A percentile compares a stretch with the other conserved stretches of the same genome.
Evolutionary conservation across 2,888 invertebrate genomes (phyloP).

Genomic region (Drosophila leonis): DNA sequence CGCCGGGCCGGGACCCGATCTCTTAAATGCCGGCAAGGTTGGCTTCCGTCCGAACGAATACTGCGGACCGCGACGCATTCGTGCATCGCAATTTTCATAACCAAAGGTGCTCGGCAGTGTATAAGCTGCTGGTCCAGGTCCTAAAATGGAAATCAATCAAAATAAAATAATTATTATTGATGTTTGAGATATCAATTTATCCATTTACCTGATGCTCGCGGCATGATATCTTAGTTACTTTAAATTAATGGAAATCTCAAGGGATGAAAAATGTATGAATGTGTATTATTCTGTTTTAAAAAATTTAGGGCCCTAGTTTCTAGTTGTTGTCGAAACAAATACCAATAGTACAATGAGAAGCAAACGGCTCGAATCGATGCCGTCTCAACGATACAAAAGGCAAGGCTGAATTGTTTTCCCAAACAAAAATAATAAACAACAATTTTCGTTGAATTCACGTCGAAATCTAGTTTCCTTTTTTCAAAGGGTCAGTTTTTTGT

Average conservation of each 20-base stretch:
- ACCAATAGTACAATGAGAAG: background rate
- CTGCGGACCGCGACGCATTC: constrained; percentile 45
- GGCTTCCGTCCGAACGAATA: constrained; percentile 54
- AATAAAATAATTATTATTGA: too few species aligned
- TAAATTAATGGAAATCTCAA: background rate
- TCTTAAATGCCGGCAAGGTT: constrained; percentile 15
- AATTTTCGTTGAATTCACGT: background rate
- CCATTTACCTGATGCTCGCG: constrained; percentile 29
- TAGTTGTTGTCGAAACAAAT: constrained; percentile 34
- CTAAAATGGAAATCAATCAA: constrained; percentile 8
- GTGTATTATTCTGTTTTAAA: background rate
- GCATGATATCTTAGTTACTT: constrained; percentile 23
- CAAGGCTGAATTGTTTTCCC: constrained; percentile 9
- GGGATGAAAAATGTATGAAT: background rate
- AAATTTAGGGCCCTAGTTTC: constrained; percentile 33
- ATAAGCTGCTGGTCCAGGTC: constrained; percentile 68
- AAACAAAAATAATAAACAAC: background rate
- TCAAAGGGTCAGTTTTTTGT: background rate
- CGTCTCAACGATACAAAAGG: background rate
- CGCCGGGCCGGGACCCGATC: constrained; percentile 60
- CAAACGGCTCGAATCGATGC: background rate
- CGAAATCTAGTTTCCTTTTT: constrained; percentile 1
- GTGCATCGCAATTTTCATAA: constrained; percentile 37
- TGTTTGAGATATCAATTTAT: too few species aligned
- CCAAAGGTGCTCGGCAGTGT: constrained; percentile 62